Percentiles rank a stretch among this genome's conserved stretches.
Evolutionary conservation across 2,113 vertebrate species (phyloP).

Genomic region (Austrofundulus limnaeus): DNA sequence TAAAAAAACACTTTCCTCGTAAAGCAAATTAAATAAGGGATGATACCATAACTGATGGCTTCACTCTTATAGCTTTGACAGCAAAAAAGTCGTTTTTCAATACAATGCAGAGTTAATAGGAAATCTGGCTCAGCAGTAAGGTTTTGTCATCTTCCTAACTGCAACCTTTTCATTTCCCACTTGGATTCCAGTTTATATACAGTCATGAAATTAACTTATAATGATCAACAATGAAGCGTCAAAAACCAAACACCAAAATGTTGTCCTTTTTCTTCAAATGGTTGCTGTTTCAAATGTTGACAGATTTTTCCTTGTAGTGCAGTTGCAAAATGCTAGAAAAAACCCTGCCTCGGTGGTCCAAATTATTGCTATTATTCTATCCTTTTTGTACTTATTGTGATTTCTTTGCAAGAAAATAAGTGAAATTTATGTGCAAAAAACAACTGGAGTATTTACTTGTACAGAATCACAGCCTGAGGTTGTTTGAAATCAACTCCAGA

Average conservation of each 20-base stretch:
- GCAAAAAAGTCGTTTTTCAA: too few relatives aligned
- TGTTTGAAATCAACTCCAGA: background rate
- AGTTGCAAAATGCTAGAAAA: background rate
- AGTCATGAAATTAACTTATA: too few relatives aligned
- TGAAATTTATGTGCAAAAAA: background rate
- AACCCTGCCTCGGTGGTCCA: background rate
- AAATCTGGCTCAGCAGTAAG: too few relatives aligned
- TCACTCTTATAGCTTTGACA: background rate
- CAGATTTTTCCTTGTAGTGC: background rate
- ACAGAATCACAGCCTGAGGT: background rate
- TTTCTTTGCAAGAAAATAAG: background rate
- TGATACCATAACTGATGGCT: background rate
- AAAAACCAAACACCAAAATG: too few relatives aligned
- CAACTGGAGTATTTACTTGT: background rate
- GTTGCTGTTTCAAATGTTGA: background rate
- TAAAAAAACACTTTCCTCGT: background rate
- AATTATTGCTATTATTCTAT: background rate
- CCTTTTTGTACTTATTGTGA: background rate
- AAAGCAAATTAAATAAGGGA: background rate
- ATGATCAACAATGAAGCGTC: too few relatives aligned
- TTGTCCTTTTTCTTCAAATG: background rate
- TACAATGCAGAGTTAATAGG: too few relatives aligned
- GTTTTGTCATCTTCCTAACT: too few relatives aligned
- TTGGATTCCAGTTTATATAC: too few relatives aligned
- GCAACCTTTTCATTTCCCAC: too few relatives aligned